A percentile compares a stretch with the other conserved stretches of the same genome.
phyloP scores from a whole-genome alignment of 2,113 vertebrate genomes.

The Nesoenas mayeri region DNA sequence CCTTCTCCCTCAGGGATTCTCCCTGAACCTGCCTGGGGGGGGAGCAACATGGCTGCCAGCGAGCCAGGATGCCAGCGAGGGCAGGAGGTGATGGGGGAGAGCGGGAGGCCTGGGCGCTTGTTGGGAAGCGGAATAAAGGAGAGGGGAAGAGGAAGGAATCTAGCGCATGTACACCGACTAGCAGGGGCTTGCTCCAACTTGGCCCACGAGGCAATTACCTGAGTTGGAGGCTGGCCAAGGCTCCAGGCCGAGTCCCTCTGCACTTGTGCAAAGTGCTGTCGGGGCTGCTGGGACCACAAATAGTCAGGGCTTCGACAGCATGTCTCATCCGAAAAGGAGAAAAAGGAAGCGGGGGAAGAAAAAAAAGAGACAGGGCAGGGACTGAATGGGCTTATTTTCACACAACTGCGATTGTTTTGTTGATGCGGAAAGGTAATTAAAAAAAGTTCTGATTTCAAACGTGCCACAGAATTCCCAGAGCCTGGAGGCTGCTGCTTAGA shows the following conservation, averaged over 20 bases:
- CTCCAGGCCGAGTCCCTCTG: slow-evolving; percentile 31
- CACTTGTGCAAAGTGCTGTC: slow-evolving; percentile 41
- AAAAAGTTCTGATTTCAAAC: slow-evolving; percentile 81
- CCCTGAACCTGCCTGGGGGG: accelerated
- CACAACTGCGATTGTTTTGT: slow-evolving; percentile 67
- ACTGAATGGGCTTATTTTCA: slow-evolving; percentile 62
- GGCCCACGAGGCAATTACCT: slow-evolving; percentile 17
- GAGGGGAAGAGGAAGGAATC: neutral
- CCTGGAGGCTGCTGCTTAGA: slow-evolving; percentile 84
- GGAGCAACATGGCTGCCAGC: neutral
- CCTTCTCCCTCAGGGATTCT: neutral
- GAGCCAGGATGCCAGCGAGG: neutral
- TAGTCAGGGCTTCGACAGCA: neutral
- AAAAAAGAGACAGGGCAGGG: slow-evolving; percentile 7
- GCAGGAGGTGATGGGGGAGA: neutral
- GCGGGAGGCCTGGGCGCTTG: neutral
- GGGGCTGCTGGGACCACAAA: neutral
- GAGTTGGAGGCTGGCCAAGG: slow-evolving; percentile 44
- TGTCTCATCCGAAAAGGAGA: neutral
- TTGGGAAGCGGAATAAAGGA: neutral
- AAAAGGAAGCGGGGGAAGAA: neutral
- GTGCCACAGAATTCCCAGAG: slow-evolving; percentile 78
- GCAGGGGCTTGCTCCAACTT: slow-evolving; percentile 40
- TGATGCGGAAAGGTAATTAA: slow-evolving; percentile 72
- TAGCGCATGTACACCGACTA: neutral